A percentile compares a stretch with the other conserved stretches of the same genome.
Evolutionary conservation across 2,888 invertebrate species (phyloP).

Genomic region (Boloria euphrosyne): DNA sequence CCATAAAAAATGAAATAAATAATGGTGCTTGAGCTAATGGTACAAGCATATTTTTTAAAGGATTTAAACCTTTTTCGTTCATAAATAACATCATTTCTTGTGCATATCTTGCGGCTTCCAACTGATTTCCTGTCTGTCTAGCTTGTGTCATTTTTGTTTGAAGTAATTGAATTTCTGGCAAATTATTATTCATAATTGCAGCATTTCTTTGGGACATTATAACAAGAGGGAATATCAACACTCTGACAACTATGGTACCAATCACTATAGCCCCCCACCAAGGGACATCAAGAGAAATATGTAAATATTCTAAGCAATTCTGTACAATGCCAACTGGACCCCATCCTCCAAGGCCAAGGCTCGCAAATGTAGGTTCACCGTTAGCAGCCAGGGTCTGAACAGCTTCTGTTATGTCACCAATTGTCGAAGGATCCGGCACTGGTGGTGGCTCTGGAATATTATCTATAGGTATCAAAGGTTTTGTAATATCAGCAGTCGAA

Average conservation of each 20-base stretch:
- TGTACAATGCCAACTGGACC: conserved; percentile 92
- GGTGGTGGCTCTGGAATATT: conserved; percentile 76
- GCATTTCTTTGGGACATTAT: conserved; percentile 91
- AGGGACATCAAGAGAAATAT: conserved; percentile 90
- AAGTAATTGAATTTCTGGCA: conserved; percentile 92
- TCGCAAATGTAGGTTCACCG: conserved; percentile 90
- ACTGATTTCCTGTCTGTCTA: conserved; percentile 89
- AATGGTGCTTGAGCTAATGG: conserved; percentile 93
- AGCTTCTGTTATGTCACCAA: conserved; percentile 60
- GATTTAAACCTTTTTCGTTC: conserved; percentile 91
- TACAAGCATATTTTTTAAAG: conserved; percentile 89
- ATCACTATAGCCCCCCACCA: conserved; percentile 96
- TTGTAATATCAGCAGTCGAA: conserved; percentile 61
- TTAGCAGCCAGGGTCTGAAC: conserved; percentile 71
- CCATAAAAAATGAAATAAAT: conserved; percentile 96
- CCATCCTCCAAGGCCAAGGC: conserved; percentile 92
- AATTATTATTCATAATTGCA: conserved; percentile 90
- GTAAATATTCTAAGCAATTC: conserved; percentile 90
- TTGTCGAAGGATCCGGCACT: conserved; percentile 63
- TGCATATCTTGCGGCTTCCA: conserved; percentile 88
- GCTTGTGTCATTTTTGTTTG: conserved; percentile 95
- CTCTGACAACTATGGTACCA: conserved; percentile 90
- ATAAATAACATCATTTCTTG: conserved; percentile 91
- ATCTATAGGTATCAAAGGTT: conserved; percentile 56
- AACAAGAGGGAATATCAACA: conserved; percentile 92